Evolutionary conservation across 2,113 vertebrate species (phyloP).

Genomic region (Callipepla californica): DNA sequence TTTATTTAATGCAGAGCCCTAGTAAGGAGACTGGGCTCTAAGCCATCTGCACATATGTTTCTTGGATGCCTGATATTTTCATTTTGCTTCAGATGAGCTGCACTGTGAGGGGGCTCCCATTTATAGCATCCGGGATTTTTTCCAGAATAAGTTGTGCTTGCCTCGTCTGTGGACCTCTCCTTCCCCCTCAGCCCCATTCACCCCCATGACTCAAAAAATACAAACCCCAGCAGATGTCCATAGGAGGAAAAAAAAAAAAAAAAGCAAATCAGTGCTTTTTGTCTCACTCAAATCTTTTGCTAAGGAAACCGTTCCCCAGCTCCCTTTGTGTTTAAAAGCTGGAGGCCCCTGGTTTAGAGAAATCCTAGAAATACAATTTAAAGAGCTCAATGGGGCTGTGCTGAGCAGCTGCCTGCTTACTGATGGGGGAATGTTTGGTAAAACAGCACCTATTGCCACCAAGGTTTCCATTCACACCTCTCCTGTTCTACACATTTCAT

Average conservation of each 20-base stretch:
- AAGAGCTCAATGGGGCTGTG: constrained; percentile 30
- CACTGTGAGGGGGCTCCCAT: constrained; percentile 65
- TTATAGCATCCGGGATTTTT: constrained; percentile 59
- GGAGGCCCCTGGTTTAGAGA: constrained; percentile 53
- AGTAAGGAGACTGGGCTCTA: constrained; percentile 65
- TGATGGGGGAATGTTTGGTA: constrained; percentile 72
- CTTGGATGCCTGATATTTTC: constrained; percentile 66
- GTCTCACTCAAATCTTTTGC: constrained; percentile 40
- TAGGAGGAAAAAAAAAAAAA: not conserved
- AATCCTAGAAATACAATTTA: constrained; percentile 67
- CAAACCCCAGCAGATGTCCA: constrained; percentile 47
- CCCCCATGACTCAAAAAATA: constrained; percentile 7
- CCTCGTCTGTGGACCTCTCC: constrained; percentile 31
- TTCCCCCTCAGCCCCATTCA: not conserved
- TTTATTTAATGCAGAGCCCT: constrained; percentile 70
- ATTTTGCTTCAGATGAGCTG: constrained; percentile 70
- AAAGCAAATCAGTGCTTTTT: too few relatives aligned
- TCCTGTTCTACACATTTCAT: not conserved
- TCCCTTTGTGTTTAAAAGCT: constrained; percentile 65
- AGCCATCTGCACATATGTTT: constrained; percentile 57
- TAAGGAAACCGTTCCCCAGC: constrained; percentile 30
- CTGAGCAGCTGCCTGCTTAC: constrained; percentile 44
- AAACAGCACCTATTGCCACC: constrained; percentile 69
- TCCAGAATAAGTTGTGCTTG: constrained; percentile 56
- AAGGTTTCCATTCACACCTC: constrained; percentile 64